Evolutionary conservation across 2,797 vertebrate species (phyloP).

Genomic region (Schizopygopsis pylzovi): DNA sequence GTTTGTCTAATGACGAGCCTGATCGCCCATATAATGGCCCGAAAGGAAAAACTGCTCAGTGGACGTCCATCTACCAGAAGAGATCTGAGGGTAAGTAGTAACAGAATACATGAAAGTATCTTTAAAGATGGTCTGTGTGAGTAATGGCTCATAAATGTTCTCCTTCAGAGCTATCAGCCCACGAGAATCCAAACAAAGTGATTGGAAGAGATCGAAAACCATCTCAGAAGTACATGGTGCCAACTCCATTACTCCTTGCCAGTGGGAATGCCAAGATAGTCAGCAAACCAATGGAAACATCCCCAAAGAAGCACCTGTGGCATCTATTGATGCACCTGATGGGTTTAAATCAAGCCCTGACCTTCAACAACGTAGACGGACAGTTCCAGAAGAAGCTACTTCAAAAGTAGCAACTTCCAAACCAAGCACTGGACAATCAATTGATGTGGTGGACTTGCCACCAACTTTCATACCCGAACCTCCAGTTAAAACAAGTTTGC

Average conservation of each 20-base stretch:
- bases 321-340: conserved; percentile 14
- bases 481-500: conserved; percentile 25
- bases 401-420: neutral
- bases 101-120: neutral
- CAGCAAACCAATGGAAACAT: conserved; percentile 13
- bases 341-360: conserved; percentile 31
- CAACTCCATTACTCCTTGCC: conserved; percentile 58
- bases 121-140: neutral
- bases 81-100: conserved; percentile 51
- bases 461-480: conserved; percentile 59
- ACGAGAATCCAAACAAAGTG: conserved; percentile 44
- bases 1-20: conserved; percentile 82
- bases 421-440: neutral
- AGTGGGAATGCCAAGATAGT: conserved; percentile 43
- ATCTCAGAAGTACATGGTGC: conserved; percentile 47
- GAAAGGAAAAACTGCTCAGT: conserved; percentile 55
- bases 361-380: neutral
- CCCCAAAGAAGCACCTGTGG: conserved; percentile 10
- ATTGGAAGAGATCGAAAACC: conserved; percentile 49
- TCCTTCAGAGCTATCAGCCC: conserved; percentile 63
- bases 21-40: conserved; percentile 57
- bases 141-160: conserved; percentile 24
- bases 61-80: neutral
- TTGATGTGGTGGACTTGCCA: conserved; percentile 36
- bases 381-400: neutral